Evolutionary conservation across 1,140 invertebrate species (phyloP).

Genomic region (Bombyx mandarina): DNA sequence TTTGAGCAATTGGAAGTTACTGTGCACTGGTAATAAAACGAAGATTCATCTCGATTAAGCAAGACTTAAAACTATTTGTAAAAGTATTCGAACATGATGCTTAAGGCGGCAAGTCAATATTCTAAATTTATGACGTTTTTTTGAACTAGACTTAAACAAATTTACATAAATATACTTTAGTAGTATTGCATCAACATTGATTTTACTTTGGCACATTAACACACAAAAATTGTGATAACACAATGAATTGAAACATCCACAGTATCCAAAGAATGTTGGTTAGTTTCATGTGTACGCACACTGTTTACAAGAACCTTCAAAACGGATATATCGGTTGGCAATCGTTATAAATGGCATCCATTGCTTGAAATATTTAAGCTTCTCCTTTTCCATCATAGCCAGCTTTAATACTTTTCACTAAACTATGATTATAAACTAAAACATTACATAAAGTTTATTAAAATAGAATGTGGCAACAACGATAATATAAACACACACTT

Average conservation of each 20-base stretch:
- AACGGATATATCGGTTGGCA: too few relatives aligned
- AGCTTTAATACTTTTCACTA: conserved; percentile 8
- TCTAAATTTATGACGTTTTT: conserved; percentile 6
- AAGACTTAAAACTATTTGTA: too few relatives aligned
- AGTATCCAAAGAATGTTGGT: conserved; percentile 9
- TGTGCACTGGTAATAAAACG: too few relatives aligned
- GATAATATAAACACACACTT: conserved; percentile 61
- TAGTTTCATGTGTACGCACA: not conserved
- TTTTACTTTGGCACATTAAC: conserved; percentile 48
- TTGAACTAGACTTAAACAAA: conserved; percentile 16
- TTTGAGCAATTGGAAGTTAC: conserved; percentile 11
- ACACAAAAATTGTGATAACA: not conserved
- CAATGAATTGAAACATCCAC: conserved; percentile 8
- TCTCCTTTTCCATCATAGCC: conserved; percentile 24
- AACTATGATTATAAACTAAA: conserved; percentile 17
- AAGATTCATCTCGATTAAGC: too few relatives aligned
- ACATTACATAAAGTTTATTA: conserved; percentile 41
- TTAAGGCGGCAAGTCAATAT: conserved; percentile 9
- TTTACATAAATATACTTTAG: conserved; percentile 17
- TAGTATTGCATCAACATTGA: conserved; percentile 37
- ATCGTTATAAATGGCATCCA: too few relatives aligned
- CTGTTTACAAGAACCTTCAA: too few relatives aligned
- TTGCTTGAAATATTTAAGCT: too few relatives aligned
- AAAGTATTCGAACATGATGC: not conserved
- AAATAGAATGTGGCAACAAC: conserved; percentile 63